phyloP scores from a whole-genome alignment of 2,113 vertebrate species.

The Corythornis madagascariensis region DNA sequence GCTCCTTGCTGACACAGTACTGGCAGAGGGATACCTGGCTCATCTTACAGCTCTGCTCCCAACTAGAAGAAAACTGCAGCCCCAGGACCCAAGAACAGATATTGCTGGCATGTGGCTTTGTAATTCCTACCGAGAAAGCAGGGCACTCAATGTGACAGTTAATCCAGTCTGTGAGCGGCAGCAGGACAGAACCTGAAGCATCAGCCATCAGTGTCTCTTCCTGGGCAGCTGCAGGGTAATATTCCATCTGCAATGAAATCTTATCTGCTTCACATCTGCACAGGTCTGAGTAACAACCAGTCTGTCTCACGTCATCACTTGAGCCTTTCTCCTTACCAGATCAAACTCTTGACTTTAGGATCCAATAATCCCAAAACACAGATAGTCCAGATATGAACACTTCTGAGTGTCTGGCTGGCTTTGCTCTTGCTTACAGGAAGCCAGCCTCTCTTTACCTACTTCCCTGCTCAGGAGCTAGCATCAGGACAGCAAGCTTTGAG shows the following conservation, averaged over 20 bases:
- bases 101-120: neutral
- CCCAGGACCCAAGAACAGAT: neutral
- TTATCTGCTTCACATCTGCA: neutral
- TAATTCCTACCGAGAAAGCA: neutral
- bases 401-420: neutral
- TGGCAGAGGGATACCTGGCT: neutral
- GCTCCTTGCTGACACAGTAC: neutral
- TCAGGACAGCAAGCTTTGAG: neutral
- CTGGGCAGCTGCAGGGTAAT: neutral
- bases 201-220: neutral
- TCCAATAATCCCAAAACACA: neutral
- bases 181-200: neutral
- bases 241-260: neutral
- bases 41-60: neutral
- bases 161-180: neutral
- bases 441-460: neutral
- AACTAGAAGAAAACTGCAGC: neutral
- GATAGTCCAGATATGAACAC: neutral
- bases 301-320: neutral
- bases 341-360: neutral
- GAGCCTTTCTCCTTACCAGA: neutral
- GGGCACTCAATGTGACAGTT: neutral
- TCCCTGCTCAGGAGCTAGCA: neutral
- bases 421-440: neutral
- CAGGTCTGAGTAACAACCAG: neutral